Conservation (phyloP, 2,797 vertebrate genomes). For the Clarias platycephalus region DNA sequence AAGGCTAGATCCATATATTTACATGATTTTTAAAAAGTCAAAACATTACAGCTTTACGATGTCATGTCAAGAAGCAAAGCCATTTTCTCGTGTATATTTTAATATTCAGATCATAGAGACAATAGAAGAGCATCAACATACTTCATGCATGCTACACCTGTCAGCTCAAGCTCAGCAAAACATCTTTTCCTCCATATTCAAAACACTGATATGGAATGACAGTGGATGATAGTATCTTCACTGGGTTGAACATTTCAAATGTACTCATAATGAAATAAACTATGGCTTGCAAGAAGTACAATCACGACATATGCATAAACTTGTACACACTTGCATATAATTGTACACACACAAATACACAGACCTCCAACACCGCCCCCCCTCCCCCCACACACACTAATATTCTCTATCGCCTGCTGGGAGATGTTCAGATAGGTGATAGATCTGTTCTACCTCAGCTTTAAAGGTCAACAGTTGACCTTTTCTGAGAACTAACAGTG, state of each 20-base stretch:
- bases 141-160: not conserved
- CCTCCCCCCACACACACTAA: not conserved
- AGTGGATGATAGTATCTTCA: not conserved
- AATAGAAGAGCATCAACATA: not conserved
- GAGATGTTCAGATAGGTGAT: conserved; percentile 57
- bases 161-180: not conserved
- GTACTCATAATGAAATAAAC: not conserved
- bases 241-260: not conserved
- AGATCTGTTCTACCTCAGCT: conserved; percentile 65
- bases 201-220: not conserved
- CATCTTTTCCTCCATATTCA: not conserved
- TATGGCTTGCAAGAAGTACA: not conserved
- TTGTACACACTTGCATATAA: not conserved
- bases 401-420: conserved; percentile 45
- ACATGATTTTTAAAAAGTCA: conserved; percentile 3
- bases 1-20: not conserved
- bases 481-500: conserved; percentile 63
- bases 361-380: conserved; percentile 41
- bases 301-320: conserved; percentile 1
- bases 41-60: not conserved
- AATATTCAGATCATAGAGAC: not conserved
- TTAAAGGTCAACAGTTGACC: conserved; percentile 72
- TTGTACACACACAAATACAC: conserved; percentile 11
- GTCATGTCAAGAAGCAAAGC: not conserved
- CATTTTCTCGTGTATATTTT: not conserved